A percentile compares a stretch with the other conserved stretches of the same genome.
Conservation (phyloP, 2,113 vertebrate genomes). For the Parus major region DNA sequence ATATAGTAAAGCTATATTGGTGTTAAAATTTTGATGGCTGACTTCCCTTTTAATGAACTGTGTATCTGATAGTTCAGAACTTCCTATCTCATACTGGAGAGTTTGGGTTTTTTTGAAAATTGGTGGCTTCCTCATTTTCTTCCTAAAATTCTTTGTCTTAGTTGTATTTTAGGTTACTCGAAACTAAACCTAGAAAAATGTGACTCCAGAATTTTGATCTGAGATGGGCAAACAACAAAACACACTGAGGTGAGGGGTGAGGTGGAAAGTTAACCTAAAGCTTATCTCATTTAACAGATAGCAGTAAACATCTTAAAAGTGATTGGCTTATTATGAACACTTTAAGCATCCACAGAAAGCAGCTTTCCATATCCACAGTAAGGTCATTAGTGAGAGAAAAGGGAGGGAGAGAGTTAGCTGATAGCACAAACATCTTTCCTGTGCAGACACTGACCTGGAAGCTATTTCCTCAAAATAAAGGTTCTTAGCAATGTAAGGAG, state of each 20-base stretch:
- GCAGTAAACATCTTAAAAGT: neutral
- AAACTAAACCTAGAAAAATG: neutral
- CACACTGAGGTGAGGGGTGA: rapidly evolving
- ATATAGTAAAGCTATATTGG: neutral
- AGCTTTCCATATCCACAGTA: neutral
- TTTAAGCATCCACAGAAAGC: neutral
- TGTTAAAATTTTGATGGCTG: neutral
- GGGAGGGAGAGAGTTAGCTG: neutral
- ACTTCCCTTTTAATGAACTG: neutral
- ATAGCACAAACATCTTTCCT: neutral
- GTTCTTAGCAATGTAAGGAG: neutral
- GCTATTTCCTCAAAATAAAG: neutral
- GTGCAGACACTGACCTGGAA: neutral
- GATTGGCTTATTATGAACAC: slow-evolving; percentile 19
- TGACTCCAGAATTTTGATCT: neutral
- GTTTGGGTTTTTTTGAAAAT: neutral
- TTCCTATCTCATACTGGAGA: neutral
- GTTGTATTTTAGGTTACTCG: neutral
- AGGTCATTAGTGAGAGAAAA: neutral
- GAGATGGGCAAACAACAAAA: neutral
- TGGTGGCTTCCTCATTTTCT: neutral
- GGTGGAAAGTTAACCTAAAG: neutral
- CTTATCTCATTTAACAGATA: slow-evolving; percentile 44
- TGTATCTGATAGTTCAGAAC: neutral
- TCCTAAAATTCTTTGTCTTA: neutral